Evolutionary conservation across 1,140 invertebrate genomes (phyloP).

Genomic region (Drosophila nigrodunni): DNA sequence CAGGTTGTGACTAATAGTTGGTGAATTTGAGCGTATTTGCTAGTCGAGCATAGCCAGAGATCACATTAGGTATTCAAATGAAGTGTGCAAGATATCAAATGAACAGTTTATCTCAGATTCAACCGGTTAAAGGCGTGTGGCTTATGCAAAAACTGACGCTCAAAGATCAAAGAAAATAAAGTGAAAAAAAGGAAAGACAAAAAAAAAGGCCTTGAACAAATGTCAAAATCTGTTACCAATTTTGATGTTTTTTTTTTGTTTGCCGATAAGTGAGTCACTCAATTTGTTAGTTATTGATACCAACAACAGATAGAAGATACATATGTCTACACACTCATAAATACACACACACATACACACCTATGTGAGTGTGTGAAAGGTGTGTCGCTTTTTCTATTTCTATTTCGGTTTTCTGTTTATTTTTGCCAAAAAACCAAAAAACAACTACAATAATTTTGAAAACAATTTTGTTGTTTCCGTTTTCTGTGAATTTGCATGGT

Average conservation of each 20-base stretch:
- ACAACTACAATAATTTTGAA: conserved; percentile 3
- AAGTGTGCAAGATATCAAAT: conserved; percentile 17
- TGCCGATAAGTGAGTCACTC: conserved; percentile 33
- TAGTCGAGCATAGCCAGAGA: not conserved
- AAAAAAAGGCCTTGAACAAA: conserved; percentile 54
- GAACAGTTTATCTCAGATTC: conserved; percentile 47
- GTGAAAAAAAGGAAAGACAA: no score
- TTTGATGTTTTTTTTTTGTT: conserved; percentile 4
- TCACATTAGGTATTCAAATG: not conserved
- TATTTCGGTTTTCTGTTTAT: conserved; percentile 26
- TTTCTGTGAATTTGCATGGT: conserved; percentile 27
- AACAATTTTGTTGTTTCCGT: conserved; percentile 9
- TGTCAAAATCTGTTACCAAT: conserved; percentile 53
- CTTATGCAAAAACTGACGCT: conserved; percentile 35
- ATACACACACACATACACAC: not conserved
- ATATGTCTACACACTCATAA: not conserved
- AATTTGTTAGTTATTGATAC: not conserved
- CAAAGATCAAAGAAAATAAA: conserved; percentile 33
- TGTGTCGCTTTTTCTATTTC: conserved; percentile 29
- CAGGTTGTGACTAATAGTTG: no score
- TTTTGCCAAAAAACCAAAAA: conserved; percentile 22
- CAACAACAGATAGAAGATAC: conserved; percentile 2
- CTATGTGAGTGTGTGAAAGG: not conserved
- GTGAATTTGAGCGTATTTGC: not conserved
- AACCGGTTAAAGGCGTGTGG: conserved; percentile 56